Evolutionary conservation across 2,797 vertebrate species (phyloP), one percentile per base, ranked within the genome.

Genomic region (Nyctibius grandis): DNA sequence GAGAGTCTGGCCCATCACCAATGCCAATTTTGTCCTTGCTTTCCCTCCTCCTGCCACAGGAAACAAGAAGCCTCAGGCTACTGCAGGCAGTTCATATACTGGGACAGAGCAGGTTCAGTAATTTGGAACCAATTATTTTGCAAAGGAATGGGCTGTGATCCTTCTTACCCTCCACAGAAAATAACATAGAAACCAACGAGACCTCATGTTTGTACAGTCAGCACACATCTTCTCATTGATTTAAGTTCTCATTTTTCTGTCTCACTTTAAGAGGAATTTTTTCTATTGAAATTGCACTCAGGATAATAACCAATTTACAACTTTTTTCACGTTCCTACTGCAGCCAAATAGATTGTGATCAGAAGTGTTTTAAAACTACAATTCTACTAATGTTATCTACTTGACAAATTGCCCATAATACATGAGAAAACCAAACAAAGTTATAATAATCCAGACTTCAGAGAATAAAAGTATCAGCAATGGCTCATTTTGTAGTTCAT

Each of bases 391-490:
- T 89, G 88, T 91, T 97, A 96, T 96, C 96, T 96, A 85, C 75
- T 96, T 97, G 97, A 97, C 96, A 98, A 97, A 98, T 97, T 97
- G 95, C 94, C 91, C 92, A 84, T 97, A 94, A 96, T 95, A 95
- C 1, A 29, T 74, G 77, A 96, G 94, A 97, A 98, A 97, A 95
- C 95, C 93, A 96, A 97, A 96, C 79, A 94, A 97, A 97, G 96
- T 90, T 97, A 89, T 96, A 97, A 95, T 94, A 96, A 97, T 91
- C 88, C 95, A 92, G 95, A 97, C 72, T 92, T 93, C 85, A 89
- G 91, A 95, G 94, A 96, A 96, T 79, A 95, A 95, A 96, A 96
- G 89, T 93, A 95, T 96, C 88, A 96, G 93, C 89, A 88, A 85
- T 12, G 17, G 92, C 73, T 90, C 97, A 95, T 97, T 97, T 93